Conservation (phyloP, 2,113 vertebrate species). For the Desmodus rotundus region DNA sequence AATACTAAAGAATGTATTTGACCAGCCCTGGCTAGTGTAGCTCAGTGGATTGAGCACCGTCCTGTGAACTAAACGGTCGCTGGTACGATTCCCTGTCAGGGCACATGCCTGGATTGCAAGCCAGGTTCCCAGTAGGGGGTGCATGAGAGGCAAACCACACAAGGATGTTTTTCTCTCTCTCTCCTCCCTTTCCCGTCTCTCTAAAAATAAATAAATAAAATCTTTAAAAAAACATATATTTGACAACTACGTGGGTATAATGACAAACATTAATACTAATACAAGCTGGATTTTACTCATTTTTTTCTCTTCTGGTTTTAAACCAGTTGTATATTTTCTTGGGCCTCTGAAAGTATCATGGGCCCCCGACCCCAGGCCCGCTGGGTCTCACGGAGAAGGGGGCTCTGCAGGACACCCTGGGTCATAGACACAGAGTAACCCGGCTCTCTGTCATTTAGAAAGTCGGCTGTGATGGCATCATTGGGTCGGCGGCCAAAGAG, state of each 20-base stretch:
- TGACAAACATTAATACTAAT: no score
- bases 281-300: neutral
- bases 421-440: slow-evolving; percentile 65
- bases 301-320: neutral
- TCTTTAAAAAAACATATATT: no score
- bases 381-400: neutral
- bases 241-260: neutral
- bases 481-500: slow-evolving; percentile 93
- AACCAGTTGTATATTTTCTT: neutral
- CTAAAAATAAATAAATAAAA: no score
- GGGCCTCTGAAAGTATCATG: neutral
- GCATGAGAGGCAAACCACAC: no score
- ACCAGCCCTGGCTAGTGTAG: neutral
- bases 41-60: no score
- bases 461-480: slow-evolving; percentile 95
- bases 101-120: no score
- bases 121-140: no score
- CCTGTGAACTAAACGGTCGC: no score
- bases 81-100: no score
- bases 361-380: neutral
- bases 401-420: neutral
- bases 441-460: slow-evolving; percentile 84
- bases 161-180: no score
- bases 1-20: neutral
- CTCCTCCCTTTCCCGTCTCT: no score